Evolutionary conservation across 2,797 vertebrate genomes (phyloP).

Genomic region (Nothura maculosa): DNA sequence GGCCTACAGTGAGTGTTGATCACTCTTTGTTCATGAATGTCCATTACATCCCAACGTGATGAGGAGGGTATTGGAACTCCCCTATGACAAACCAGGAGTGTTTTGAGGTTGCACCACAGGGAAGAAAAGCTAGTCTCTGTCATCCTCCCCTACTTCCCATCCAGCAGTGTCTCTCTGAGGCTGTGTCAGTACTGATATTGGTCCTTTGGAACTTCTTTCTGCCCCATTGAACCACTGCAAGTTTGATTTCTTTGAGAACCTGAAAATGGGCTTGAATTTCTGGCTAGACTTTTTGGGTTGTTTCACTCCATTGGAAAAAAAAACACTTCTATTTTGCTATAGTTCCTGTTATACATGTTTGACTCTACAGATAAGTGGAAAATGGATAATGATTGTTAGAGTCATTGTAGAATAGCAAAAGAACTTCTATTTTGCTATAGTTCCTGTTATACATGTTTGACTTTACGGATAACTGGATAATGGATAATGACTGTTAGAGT

Average conservation of each 20-base stretch:
- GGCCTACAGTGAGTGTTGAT: background rate
- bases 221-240: accelerated
- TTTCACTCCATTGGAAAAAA: background rate
- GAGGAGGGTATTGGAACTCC: background rate
- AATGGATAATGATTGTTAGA: background rate
- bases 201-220: background rate
- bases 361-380: background rate
- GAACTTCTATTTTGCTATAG: background rate
- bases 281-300: background rate
- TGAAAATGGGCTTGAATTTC: accelerated
- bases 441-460: background rate
- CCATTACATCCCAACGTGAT: background rate
- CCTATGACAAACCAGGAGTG: background rate
- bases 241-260: background rate
- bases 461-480: background rate
- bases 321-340: background rate
- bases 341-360: background rate
- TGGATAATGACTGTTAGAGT: background rate
- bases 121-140: background rate
- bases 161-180: background rate
- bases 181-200: background rate
- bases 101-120: background rate
- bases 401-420: background rate
- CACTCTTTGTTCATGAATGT: background rate
- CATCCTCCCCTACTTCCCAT: background rate